Base-by-base conservation (phyloP, 2,113 vertebrate species). In the Microcebus griseorufus region DNA sequence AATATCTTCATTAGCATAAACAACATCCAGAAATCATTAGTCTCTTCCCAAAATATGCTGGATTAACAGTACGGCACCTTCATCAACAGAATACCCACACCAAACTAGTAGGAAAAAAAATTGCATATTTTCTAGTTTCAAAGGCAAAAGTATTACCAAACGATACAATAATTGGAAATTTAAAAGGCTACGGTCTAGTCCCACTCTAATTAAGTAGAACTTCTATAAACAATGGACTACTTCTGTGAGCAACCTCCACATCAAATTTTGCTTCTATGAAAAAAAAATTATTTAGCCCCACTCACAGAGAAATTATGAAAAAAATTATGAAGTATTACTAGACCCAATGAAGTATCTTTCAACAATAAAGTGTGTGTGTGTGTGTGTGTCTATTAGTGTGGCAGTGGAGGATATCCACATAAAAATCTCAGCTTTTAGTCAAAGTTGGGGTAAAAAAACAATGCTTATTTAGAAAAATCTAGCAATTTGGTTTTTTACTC, bases 1-100 rank as follows among this genome's bases (percentile, higher is more conserved):
- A 92, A 79, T 84, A 94, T 80, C 48, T 92, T 96, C 55, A 93
- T 79, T 96, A 87, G 3, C 20, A 95, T 65, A 32, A 79, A 92
- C 18, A 96, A 90, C 5, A 96, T 92, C 55, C 51, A 92, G 32
- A 64, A 96, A 90, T 70, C 53, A 90, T 79, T 91, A 80, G 62
- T 89, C 48, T 87, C 62, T 92, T 92, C 42, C 39, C 11, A 95
- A 92, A 92, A 78, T 89, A 95, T 39, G 39, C 83, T 95, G n/a
- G 42, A 78, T 67, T 91, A 85, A 87, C 20, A 93, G 10, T 60
- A 93, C 5, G 84, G n/a, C 70, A 17, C 27, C 34, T 83, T 75
- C 48, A 94, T 76, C 95, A 84, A 72, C 18, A 94, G 27, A 95
- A 91, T 90, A 81, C 29, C 34, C 25, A 90, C 37, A 88, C 45